A percentile compares a stretch with the other conserved stretches of the same genome.
phyloP scores from a whole-genome alignment of 2,113 vertebrate genomes.

The Strix uralensis region DNA sequence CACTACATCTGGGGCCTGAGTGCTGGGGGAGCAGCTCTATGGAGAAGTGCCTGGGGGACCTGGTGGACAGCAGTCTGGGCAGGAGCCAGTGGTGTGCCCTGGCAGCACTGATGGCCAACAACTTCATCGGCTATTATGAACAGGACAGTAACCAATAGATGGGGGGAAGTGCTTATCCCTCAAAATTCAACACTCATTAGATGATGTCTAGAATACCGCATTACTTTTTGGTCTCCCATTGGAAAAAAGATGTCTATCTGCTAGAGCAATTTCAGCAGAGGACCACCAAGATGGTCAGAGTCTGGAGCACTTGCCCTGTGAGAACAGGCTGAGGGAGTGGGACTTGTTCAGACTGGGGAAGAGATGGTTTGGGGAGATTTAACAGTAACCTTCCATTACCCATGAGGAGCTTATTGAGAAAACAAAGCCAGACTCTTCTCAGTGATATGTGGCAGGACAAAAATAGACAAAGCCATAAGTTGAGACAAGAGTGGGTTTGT shows the following conservation, averaged over 20 bases:
- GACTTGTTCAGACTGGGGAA: not conserved
- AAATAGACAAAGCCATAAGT: not conserved
- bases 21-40: not conserved
- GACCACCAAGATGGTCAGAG: not conserved
- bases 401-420: not conserved
- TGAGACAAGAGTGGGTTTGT: not conserved
- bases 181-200: not conserved
- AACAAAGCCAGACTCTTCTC: not conserved
- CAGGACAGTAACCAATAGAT: not conserved
- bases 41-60: not conserved
- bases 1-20: not conserved
- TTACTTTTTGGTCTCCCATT: not conserved
- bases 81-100: not conserved
- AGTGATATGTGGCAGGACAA: not conserved
- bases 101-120: not conserved
- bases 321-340: not conserved
- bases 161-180: not conserved
- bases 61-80: not conserved
- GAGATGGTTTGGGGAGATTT: not conserved
- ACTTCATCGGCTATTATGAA: accelerated
- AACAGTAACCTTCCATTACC: not conserved
- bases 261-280: not conserved
- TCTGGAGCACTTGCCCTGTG: not conserved
- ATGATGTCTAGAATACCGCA: not conserved
- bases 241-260: not conserved